Conservation (phyloP, 1,140 invertebrate species). For the Trichogramma pretiosum region DNA sequence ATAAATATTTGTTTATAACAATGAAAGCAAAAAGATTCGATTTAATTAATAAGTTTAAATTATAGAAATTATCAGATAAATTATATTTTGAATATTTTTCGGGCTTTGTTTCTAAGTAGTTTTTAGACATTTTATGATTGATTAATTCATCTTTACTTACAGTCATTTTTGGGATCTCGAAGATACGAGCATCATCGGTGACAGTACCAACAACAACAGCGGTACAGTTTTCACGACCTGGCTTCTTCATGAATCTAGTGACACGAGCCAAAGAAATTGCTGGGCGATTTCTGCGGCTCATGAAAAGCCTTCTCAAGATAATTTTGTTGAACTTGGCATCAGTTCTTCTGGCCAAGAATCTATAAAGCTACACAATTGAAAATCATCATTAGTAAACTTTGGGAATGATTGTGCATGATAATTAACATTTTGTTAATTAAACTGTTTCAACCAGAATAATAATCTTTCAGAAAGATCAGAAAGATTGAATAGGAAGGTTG, state of each 20-base stretch:
- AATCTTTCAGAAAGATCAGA: constrained; percentile 13
- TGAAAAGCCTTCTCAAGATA: constrained; percentile 88
- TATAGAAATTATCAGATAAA: too few relatives aligned
- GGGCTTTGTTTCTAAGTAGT: too few relatives aligned
- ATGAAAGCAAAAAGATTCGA: constrained; percentile 1
- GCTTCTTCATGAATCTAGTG: constrained; percentile 77
- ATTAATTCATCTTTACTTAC: too few relatives aligned
- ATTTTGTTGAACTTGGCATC: constrained; percentile 95
- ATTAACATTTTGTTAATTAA: constrained; percentile 1
- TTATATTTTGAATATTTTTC: too few relatives aligned
- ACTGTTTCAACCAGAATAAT: constrained; percentile 22
- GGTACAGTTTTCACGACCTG: constrained; percentile 74
- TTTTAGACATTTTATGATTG: too few relatives aligned
- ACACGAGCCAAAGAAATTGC: constrained; percentile 87
- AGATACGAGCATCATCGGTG: constrained; percentile 91
- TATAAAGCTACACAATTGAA: constrained; percentile 81
- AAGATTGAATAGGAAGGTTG: constrained; percentile 26
- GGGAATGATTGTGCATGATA: too few relatives aligned
- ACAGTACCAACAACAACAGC: constrained; percentile 92
- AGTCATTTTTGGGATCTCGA: constrained; percentile 83
- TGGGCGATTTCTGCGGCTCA: constrained; percentile 91
- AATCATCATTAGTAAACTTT: too few relatives aligned
- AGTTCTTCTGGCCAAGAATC: constrained; percentile 91
- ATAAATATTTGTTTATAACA: neutral
- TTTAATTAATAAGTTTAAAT: neutral